Conservation (phyloP, 2,113 vertebrate genomes). For the Ellobius talpinus region DNA sequence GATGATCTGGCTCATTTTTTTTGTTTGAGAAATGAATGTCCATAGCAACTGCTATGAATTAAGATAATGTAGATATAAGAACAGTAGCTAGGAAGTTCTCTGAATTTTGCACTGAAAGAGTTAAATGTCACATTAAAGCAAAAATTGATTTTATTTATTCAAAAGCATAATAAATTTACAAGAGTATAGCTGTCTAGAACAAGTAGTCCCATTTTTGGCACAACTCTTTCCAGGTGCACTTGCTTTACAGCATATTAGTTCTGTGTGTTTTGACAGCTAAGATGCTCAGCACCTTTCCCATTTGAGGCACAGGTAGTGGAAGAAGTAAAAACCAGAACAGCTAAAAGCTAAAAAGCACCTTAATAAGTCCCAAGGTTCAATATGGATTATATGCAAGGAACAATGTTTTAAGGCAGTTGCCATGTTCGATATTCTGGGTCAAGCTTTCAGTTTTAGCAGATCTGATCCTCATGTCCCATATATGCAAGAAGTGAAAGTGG, state of each 20-base stretch:
- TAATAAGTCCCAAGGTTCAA: background rate
- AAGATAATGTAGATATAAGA: background rate
- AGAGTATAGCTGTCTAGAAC: background rate
- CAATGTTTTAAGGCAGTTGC: background rate
- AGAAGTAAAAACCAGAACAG: background rate
- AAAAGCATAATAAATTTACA: background rate
- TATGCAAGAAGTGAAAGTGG: too few species aligned
- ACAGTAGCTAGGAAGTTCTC: background rate
- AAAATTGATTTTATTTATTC: background rate
- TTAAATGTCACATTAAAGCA: background rate
- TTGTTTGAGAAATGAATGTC: background rate
- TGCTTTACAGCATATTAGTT: background rate
- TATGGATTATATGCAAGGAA: background rate
- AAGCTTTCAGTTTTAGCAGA: background rate
- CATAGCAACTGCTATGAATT: background rate
- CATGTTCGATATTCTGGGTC: background rate
- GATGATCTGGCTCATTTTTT: too few species aligned
- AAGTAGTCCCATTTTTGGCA: background rate
- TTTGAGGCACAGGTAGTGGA: background rate
- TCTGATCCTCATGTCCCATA: background rate
- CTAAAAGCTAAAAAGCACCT: background rate
- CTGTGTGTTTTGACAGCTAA: background rate
- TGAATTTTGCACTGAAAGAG: background rate
- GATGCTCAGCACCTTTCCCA: background rate
- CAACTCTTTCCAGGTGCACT: background rate